Evolutionary conservation across 2,797 vertebrate species (phyloP).

Genomic region (Distichodus sexfasciatus): DNA sequence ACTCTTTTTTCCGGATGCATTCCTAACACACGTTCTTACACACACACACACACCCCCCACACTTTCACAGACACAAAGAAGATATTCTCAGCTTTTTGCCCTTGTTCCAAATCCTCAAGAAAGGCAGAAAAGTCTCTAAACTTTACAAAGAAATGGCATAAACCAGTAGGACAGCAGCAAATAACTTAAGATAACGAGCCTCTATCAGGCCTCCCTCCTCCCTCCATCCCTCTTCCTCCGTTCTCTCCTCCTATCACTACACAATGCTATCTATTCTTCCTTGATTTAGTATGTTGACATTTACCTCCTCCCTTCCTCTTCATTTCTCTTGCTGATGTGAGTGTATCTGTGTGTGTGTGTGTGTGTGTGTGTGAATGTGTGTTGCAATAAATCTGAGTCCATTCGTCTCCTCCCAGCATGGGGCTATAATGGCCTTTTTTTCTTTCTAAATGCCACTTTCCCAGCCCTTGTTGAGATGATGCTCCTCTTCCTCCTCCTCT

Average conservation of each 20-base stretch:
- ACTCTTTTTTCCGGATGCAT: no score
- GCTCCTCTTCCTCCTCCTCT: neutral
- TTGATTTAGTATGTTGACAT: constrained; percentile 41
- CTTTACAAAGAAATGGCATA: neutral
- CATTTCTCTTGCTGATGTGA: constrained; percentile 24
- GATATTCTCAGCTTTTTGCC: neutral
- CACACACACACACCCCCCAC: no score
- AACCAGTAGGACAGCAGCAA: neutral
- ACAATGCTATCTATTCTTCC: constrained; percentile 22
- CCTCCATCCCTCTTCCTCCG: neutral
- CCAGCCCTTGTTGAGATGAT: constrained; percentile 14
- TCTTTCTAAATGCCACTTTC: constrained; percentile 33
- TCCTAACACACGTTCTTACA: no score
- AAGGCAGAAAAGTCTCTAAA: neutral
- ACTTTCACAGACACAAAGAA: no score
- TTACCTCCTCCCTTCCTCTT: constrained; percentile 32
- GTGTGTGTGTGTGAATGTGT: constrained; percentile 12
- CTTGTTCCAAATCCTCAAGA: neutral
- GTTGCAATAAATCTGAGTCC: neutral
- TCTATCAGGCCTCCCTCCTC: neutral
- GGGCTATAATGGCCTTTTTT: constrained; percentile 1
- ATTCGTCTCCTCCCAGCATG: constrained; percentile 1
- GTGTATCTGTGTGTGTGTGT: constrained; percentile 3
- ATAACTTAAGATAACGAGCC: neutral
- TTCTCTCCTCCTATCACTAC: neutral